Conservation (phyloP, 2,797 vertebrate genomes). For the Odontamblyopus lacepedii region DNA sequence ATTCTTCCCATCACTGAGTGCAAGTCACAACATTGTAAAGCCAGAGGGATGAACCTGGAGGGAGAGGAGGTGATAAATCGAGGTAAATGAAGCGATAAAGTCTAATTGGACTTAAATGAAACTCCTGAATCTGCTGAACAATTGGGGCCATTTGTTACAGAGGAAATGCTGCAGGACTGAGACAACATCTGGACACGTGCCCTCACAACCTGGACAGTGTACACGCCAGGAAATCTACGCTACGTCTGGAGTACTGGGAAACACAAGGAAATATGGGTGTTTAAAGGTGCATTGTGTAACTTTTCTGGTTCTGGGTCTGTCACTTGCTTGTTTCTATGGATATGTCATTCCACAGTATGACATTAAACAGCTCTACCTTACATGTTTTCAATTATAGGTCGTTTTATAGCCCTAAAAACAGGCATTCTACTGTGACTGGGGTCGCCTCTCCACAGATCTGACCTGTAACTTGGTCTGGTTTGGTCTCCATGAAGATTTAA, state of each 20-base stretch:
- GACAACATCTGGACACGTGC: conserved; percentile 47
- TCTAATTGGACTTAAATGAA: conserved; percentile 46
- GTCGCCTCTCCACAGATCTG: too few relatives aligned
- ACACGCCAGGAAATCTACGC: conserved; percentile 12
- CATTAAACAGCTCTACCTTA: too few relatives aligned
- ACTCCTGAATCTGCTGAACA: conserved; percentile 41
- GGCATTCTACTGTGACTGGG: too few relatives aligned
- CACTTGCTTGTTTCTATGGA: too few relatives aligned
- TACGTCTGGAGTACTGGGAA: conserved; percentile 11
- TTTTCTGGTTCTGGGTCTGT: too few relatives aligned
- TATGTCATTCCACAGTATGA: too few relatives aligned
- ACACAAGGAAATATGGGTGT: background rate
- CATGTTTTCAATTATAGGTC: too few relatives aligned
- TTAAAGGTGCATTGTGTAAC: too few relatives aligned
- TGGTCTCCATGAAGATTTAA: too few relatives aligned
- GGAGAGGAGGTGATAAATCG: conserved; percentile 17
- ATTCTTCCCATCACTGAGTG: background rate
- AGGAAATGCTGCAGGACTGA: conserved; percentile 45
- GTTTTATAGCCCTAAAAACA: too few relatives aligned
- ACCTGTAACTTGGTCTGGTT: too few relatives aligned
- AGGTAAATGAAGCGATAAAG: conserved; percentile 41
- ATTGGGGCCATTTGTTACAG: conserved; percentile 61
- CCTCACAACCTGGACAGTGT: conserved; percentile 14
- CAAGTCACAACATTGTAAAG: background rate
- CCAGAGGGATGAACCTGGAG: conserved; percentile 20